Conservation (phyloP, 2,888 invertebrate species). For the Lottia gigantea region DNA sequence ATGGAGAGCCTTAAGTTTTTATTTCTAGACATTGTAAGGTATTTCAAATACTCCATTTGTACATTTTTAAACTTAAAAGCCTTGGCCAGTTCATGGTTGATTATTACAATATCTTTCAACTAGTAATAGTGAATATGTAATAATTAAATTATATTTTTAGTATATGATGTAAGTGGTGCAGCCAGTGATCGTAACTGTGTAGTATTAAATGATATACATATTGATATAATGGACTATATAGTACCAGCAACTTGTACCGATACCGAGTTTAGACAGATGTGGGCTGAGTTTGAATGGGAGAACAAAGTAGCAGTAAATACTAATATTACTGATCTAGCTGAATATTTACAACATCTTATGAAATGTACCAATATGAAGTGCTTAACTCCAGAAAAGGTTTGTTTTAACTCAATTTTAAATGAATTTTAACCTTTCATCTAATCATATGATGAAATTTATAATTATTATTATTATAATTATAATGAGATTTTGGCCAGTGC, state of each 20-base stretch:
- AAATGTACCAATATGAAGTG: conserved; percentile 99
- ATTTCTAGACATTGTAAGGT: too few relatives aligned
- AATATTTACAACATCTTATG: conserved; percentile 91
- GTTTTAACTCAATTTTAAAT: neutral
- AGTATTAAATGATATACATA: conserved; percentile 98
- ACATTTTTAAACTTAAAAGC: too few relatives aligned
- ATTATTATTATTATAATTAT: too few relatives aligned
- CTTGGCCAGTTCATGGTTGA: too few relatives aligned
- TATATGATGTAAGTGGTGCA: conserved; percentile 95
- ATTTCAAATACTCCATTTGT: too few relatives aligned
- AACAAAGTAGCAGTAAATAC: conserved; percentile 98
- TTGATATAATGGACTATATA: conserved; percentile 96
- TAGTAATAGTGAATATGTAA: too few relatives aligned
- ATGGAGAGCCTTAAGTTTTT: too few relatives aligned
- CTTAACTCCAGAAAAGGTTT: conserved; percentile 93
- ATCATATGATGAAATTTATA: too few relatives aligned
- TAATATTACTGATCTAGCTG: conserved; percentile 86
- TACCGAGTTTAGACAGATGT: conserved; percentile 98
- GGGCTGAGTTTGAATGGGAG: conserved; percentile 99
- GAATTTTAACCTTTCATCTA: too few relatives aligned
- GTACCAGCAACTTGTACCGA: conserved; percentile 90
- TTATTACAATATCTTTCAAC: too few relatives aligned
- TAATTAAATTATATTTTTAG: conserved; percentile 70
- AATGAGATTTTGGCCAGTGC: too few relatives aligned
- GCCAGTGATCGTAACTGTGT: conserved; percentile 95